Base-by-base conservation (phyloP, 2,113 vertebrate species). In the Perognathus longimembris region DNA sequence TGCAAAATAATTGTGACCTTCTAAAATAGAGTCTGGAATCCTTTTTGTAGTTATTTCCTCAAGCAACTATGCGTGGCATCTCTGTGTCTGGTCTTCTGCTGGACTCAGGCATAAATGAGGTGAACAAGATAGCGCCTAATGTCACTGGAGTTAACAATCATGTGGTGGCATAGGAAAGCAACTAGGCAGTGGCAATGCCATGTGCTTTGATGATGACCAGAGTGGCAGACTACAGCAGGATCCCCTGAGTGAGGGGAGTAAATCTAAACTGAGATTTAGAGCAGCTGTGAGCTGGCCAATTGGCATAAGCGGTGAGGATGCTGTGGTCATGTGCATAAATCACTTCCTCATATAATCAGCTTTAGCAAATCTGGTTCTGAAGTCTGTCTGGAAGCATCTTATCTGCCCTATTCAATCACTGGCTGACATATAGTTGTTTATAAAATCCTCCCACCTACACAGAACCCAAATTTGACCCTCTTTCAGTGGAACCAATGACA, bases 281-380 rank as follows among this genome's bases (percentile, higher is more conserved):
- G 30, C 54, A 26, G 14, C 40, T 61, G 15, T 21, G 24, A 75
- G 26, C 34, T 38, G 18, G 38, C 30, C 42, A 54, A 1, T 18
- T 57, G 54, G 24, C 14, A 6, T 26, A 3, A n/a, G 7, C 18
- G 2, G 7, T 66, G 57, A 20, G 15, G 14, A 0, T 54, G 1
- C 26, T 17, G 32, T 15, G 2, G 9, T 69, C 63, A 71, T 70
- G 57, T 61, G 22, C 76, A 17, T 81, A 77, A 73, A 20, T 75
- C 24, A 70, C n/a, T 77, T 36, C 80, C 59, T 85, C 24, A 1
- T 40, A n/a, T 85, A 78, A 94, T 94, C 34, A 64, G 24, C 59
- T 95, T 75, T 81, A 89, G 50, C 40, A 94, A 91, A 95, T 81
- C 85, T 91, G 77, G 36, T 88, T 91, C 92, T 36, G 45, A 79